Evolutionary conservation across 2,888 invertebrate genomes (phyloP), one percentile per base, ranked within the genome.

Genomic region (Molorchus minor): DNA sequence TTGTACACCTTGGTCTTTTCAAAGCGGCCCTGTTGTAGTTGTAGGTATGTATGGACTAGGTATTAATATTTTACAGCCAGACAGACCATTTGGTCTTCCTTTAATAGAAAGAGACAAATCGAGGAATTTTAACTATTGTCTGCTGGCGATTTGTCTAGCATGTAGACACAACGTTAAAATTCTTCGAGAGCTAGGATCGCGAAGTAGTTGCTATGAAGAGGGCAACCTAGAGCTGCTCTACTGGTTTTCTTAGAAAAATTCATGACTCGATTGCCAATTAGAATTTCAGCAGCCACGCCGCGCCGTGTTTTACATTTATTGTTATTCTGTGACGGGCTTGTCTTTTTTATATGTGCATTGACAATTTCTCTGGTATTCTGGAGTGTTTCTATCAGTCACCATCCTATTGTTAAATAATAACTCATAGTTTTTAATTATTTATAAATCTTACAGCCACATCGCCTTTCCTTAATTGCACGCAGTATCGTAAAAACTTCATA

Each of bases 211-310:
- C 52, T 52, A 52, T 52, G 52, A 38, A 40, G 25, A 5, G 17
- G 19, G 21, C 41, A n/a, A 15, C 30, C 52, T 41, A 41, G 52
- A 52, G 52, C 52, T 52, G 52, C 40, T 55, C 55, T 55, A 46
- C 55, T 55, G 55, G 45, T 55, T 55, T 55, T 44, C 55, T 46
- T 8, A 55, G 55, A 55, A 55, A 55, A 46, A 45, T 55, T 20
- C 46, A 46, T 46, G 55, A 45, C 36, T 36, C 25, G 44, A 46
- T 46, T 55, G 40, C 16, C 20, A 40, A 55, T 55, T 45, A 46
- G 41, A 46, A 20, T 55, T 55, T 55, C 46, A 55, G 36, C 55
- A 55, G 46, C 25, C 55, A 55, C 38, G 29, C 30, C 46, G 55
- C 46, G n/a, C n/a, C n/a, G 55, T 54, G 41, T 40, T 47, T 41